Base-by-base conservation (phyloP, 2,888 invertebrate genomes). In the Eristalis arbustorum region DNA sequence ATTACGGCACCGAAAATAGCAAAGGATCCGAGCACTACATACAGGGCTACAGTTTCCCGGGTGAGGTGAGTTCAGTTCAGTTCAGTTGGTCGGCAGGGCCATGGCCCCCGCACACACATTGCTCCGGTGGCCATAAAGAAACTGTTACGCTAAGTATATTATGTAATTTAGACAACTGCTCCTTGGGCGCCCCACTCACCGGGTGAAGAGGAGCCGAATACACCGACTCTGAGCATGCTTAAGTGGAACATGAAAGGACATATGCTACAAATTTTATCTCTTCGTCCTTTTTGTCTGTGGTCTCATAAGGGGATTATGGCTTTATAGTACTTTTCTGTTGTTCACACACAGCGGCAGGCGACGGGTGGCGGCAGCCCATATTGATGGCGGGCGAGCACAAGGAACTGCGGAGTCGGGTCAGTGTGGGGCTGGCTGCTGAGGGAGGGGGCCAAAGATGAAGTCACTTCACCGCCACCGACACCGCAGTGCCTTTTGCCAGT, bases 11-110 rank as follows among this genome's bases (percentile, higher is more conserved):
- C 89, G 96, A 96, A 89, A 97, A 98, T 91, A 95, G 95, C 89
- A 95, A 96, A 89, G 99, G 99, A 18, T 99, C 99, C 0, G 99
- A 99, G 92, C 99, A 99, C 93, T 96, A 96, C 90, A 97, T 99
- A 89, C 98, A 98, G 90, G 97, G 98, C 88, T 97, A 98, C 90
- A 96, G 98, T 61, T 99, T 99, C 93, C 99, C 99, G 31, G 99
- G 98, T 78, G 99, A 99, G 96, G 99, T 99, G 91, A 95, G 95
- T 93, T 49, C 42, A n/a, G 42, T 42, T 99, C 91, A 95, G 95
- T 93, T 49, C 42, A n/a, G 42, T 42, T 42, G 42, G 42, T 42
- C 18, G 18, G 42, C 42, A 1, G 10, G 37, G 13, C 37, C 28
- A 18, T 40, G 13, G 0, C 18, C 22, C 42, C 11, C 8, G 10